Percentiles rank a stretch among this genome's conserved stretches.
These are phyloP conservation scores for Nipponia nippon DNA, from an alignment of 2,113 vertebrate species.

Conservation along the genomic window DNA sequence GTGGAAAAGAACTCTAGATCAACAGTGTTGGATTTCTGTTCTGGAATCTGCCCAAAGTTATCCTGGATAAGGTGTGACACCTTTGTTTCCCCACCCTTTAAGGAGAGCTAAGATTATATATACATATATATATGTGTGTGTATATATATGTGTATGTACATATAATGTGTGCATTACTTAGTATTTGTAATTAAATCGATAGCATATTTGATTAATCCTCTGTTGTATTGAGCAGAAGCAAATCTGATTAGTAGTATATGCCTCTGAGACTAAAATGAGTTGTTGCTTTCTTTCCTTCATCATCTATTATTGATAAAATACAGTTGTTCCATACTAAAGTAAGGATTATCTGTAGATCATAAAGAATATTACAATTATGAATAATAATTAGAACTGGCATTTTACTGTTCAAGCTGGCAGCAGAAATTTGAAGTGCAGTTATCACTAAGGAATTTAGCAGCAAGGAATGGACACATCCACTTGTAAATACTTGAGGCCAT, in stretches of 20 bases:
- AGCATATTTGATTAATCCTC: neutral
- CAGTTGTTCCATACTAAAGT: neutral
- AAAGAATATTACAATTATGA: neutral
- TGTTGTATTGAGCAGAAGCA: neutral
- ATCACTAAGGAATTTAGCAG: neutral
- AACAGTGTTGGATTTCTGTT: neutral
- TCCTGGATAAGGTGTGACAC: neutral
- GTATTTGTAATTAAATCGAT: neutral
- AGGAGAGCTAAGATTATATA: neutral
- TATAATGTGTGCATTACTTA: neutral
- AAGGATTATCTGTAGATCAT: neutral
- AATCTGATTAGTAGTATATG: neutral
- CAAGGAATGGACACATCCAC: neutral
- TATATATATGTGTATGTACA: too few species aligned
- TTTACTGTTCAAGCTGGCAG: neutral
- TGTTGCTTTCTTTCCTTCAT: neutral
- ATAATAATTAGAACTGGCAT: neutral
- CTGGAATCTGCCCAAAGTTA: neutral
- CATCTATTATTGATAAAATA: neutral
- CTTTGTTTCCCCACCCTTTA: neutral
- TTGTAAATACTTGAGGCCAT: neutral
- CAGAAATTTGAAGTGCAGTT: neutral
- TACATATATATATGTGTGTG: too few species aligned
- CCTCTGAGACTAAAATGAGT: neutral
- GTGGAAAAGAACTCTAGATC: neutral